These are phyloP conservation scores for Melanargia galathea DNA, from an alignment of 2,888 invertebrate species.

Conservation along the genomic window DNA sequence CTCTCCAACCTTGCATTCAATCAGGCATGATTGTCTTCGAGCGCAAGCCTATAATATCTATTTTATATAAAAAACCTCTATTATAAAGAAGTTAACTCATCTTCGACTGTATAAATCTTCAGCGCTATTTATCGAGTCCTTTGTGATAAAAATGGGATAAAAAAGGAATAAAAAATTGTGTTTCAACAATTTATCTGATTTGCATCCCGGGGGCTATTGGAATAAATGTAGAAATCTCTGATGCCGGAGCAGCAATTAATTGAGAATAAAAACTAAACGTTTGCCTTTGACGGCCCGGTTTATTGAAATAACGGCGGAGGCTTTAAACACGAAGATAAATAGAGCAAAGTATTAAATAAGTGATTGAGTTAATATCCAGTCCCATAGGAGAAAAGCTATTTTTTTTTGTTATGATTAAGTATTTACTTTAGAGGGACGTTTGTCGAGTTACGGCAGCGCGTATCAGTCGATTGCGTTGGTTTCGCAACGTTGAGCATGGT, in stretches of 20 bases:
- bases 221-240: constrained; percentile 14
- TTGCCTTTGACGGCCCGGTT: not conserved
- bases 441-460: too few species aligned
- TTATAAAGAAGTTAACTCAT: constrained; percentile 1
- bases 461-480: too few species aligned
- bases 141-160: constrained; percentile 25
- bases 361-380: not conserved
- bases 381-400: not conserved
- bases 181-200: constrained; percentile 30
- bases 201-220: constrained; percentile 17
- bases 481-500: too few species aligned
- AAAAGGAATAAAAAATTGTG: constrained; percentile 21
- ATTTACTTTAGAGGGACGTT: not conserved
- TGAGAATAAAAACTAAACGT: constrained; percentile 9
- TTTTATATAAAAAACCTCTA: not conserved
- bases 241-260: not conserved
- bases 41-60: too few species aligned
- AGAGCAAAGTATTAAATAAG: not conserved
- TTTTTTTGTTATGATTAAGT: not conserved
- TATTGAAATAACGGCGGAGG: not conserved
- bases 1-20: not conserved
- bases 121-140: constrained; percentile 3
- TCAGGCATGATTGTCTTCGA: too few species aligned
- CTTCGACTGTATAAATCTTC: not conserved
- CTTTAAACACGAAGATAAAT: not conserved